Percentiles rank a stretch among this genome's conserved stretches.
Evolutionary conservation across 2,888 invertebrate species (phyloP).

Genomic region (Lapara coniferarum): DNA sequence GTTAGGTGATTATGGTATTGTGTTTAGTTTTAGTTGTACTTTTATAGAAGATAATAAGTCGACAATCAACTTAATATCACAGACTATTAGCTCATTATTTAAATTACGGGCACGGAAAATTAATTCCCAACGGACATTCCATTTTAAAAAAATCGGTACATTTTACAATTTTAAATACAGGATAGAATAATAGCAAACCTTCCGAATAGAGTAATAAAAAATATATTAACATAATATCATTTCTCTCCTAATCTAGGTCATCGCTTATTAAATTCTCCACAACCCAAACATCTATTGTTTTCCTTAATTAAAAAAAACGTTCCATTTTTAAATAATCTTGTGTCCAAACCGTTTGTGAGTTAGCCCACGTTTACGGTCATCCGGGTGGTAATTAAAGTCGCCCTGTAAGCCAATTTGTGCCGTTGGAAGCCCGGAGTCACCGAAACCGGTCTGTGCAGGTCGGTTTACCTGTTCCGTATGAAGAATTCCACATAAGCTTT

Average conservation of each 20-base stretch:
- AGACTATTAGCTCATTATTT: no score
- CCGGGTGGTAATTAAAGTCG: constrained; percentile 28
- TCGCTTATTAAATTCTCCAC: neutral
- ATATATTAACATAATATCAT: no score
- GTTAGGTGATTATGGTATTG: neutral
- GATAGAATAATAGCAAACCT: no score
- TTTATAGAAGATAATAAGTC: neutral
- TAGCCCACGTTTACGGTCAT: constrained; percentile 27
- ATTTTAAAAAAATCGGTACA: no score
- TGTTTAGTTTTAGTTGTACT: neutral
- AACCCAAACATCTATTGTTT: neutral
- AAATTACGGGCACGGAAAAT: no score
- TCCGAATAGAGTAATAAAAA: no score
- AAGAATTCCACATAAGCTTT: constrained; percentile 19
- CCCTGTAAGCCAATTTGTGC: constrained; percentile 21
- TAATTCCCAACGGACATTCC: no score
- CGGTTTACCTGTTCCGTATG: constrained; percentile 36
- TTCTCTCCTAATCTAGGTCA: neutral
- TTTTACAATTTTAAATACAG: no score
- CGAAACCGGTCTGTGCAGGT: constrained; percentile 31
- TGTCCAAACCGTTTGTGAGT: constrained; percentile 20
- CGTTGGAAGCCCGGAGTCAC: neutral
- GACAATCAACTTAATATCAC: neutral
- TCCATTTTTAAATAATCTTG: constrained; percentile 5
- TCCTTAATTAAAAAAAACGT: constrained; percentile 6